Base-by-base conservation (phyloP, 2,797 vertebrate species). In the Aeoliscus strigatus region DNA sequence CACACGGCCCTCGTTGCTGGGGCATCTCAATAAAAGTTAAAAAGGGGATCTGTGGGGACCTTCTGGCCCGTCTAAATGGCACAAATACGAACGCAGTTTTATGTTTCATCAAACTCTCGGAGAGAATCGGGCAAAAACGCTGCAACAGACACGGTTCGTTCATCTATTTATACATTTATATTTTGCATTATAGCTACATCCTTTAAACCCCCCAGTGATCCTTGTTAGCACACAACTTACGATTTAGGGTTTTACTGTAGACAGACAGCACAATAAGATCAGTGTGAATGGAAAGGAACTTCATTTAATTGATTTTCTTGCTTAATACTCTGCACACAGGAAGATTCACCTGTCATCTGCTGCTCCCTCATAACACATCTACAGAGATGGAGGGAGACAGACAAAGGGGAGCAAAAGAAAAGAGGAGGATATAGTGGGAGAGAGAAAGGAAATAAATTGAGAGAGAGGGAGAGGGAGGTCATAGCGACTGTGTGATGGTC, bases 101-200 rank as follows among this genome's bases (percentile, higher is more conserved):
- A 89, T 82, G 72, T 77, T 79, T 82, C 85, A 89, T 86, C 81
- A 80, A 81, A 88, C 88, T 88, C 80, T 78, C 82, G 84, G 76
- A 57, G 79, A 80, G 62, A 58, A 79, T 67, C 77, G 70, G 65
- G 73, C 68, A 60, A 75, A 34, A 61, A 59, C 55, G 73, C 59
- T 54, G 66, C 59, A 73, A 80, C 77, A 83, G 79, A 86, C 83
- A 77, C 65, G 71, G 56, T 29, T 64, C 60, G 43, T 79, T 78
- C 57, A 50, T 72, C 66, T 68, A 64, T 61, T 61, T 71, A 60
- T 42, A 49, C 51, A 43, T 60, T 55, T n/a, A 21, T 27, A 60
- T 44, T 28, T 4, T 38, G 4, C 11, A n/a, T 43, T 55, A 42
- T 27, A 10, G 10, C 43, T 50, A 7, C 37, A 48, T 70, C 74